Percentiles rank a stretch among this genome's conserved stretches.
phyloP scores from a whole-genome alignment of 1,140 invertebrate species.

The Drosophila tani region DNA sequence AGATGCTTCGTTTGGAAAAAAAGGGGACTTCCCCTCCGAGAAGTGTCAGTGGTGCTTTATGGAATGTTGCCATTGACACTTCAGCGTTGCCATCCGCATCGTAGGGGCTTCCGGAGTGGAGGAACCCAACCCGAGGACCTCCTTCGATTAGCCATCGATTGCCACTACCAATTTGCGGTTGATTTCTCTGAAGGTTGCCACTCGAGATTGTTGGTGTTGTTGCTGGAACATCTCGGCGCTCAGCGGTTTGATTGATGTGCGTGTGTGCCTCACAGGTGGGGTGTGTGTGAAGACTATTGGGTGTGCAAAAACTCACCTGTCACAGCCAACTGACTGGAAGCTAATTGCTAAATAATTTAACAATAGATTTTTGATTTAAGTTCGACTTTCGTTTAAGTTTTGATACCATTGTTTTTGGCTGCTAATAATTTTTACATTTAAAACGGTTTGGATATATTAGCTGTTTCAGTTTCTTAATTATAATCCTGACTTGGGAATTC shows the following conservation, averaged over 20 bases:
- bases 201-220: constrained; percentile 7
- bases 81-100: constrained; percentile 39
- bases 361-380: not conserved
- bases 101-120: constrained; percentile 8
- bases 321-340: constrained; percentile 16
- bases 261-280: constrained; percentile 16
- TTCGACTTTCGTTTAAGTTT: too few relatives aligned
- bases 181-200: constrained; percentile 62
- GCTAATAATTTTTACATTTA: too few relatives aligned
- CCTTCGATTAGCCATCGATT: constrained; percentile 74
- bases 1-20: not conserved
- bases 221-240: constrained; percentile 5
- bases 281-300: constrained; percentile 4
- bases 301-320: constrained; percentile 23
- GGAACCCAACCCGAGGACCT: constrained; percentile 10
- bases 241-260: constrained; percentile 46
- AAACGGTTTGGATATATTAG: too few relatives aligned
- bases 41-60: constrained; percentile 60
- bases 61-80: constrained; percentile 75
- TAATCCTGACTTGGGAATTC: too few relatives aligned
- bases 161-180: constrained; percentile 70
- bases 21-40: not conserved
- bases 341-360: constrained; percentile 23
- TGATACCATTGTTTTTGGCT: too few relatives aligned
- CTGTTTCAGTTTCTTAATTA: too few relatives aligned